Evolutionary conservation across 1,140 invertebrate species (phyloP).

Genomic region (Octopus bimaculoides): DNA sequence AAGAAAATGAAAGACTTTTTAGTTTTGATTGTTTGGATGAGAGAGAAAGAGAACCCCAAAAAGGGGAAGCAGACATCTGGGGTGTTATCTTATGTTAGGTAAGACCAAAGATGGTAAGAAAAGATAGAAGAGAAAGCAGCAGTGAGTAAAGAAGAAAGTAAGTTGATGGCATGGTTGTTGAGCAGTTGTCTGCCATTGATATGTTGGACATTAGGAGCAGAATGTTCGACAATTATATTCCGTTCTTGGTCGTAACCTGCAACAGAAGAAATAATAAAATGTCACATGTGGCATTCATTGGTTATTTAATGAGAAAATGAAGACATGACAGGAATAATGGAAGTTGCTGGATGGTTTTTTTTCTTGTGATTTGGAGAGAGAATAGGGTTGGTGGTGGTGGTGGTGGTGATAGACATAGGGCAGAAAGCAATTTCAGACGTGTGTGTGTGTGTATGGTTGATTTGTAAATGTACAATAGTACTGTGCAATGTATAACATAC

Average conservation of each 20-base stretch:
- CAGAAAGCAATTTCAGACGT: too few relatives aligned
- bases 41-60: too few relatives aligned
- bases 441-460: too few relatives aligned
- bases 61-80: too few relatives aligned
- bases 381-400: neutral
- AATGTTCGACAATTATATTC: constrained; percentile 72
- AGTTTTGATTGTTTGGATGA: too few relatives aligned
- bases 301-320: neutral
- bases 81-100: too few relatives aligned
- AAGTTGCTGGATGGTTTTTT: neutral
- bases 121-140: constrained; percentile 72
- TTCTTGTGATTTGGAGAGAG: neutral
- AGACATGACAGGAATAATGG: neutral
- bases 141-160: constrained; percentile 76
- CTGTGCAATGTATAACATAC: too few relatives aligned
- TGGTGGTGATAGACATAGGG: neutral
- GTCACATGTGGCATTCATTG: constrained; percentile 8
- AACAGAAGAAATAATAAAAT: constrained; percentile 18
- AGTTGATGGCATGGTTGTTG: constrained; percentile 90
- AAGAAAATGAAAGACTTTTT: too few relatives aligned
- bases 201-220: constrained; percentile 70
- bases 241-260: constrained; percentile 68
- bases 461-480: too few relatives aligned
- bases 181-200: constrained; percentile 75
- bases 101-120: constrained; percentile 59